Evolutionary conservation across 2,888 invertebrate genomes (phyloP).

Genomic region (Athetis lepigone): DNA sequence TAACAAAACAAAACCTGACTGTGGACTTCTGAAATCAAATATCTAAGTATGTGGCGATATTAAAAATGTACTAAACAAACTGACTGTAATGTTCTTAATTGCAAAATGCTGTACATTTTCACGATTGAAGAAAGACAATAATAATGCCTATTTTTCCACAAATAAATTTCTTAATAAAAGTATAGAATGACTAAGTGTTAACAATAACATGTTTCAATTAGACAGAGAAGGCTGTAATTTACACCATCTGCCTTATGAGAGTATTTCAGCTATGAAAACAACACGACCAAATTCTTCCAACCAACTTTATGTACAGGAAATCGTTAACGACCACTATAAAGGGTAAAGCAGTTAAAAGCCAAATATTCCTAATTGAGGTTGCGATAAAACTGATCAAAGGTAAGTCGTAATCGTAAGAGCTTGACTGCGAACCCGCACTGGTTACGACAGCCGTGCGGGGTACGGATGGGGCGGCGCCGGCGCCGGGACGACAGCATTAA

Average conservation of each 20-base stretch:
- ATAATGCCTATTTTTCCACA: no score
- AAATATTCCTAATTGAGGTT: conserved; percentile 56
- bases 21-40: no score
- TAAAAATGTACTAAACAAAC: no score
- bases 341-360: conserved; percentile 34
- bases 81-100: no score
- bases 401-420: conserved; percentile 13
- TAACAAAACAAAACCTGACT: no score
- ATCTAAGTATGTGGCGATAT: no score
- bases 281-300: conserved; percentile 22
- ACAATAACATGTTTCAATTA: background rate
- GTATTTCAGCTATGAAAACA: conserved; percentile 14
- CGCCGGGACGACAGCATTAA: conserved; percentile 15
- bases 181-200: no score
- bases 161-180: no score
- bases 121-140: no score
- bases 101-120: no score
- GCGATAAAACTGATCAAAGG: conserved; percentile 62
- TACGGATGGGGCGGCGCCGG: conserved; percentile 10
- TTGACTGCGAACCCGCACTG: background rate
- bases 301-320: conserved; percentile 34
- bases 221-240: background rate
- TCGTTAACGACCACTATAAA: conserved; percentile 28
- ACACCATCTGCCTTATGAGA: background rate
- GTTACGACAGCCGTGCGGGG: background rate